Conservation (phyloP, 1,140 invertebrate species). For the Hetaerina americana region DNA sequence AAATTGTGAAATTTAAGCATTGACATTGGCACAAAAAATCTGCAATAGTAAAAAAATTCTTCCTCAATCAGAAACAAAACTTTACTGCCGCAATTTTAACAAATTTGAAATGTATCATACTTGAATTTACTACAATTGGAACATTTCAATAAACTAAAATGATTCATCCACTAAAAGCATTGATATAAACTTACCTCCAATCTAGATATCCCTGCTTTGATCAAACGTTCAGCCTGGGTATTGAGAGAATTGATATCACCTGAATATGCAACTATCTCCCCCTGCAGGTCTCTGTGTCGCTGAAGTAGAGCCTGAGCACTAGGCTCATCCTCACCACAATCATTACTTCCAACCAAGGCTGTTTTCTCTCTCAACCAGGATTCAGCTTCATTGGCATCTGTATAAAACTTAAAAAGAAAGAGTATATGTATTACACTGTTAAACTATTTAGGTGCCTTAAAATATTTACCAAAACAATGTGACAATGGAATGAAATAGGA, state of each 20-base stretch:
- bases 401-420: constrained; percentile 58
- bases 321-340: constrained; percentile 81
- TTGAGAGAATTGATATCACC: constrained; percentile 80
- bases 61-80: no score
- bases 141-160: no score
- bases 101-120: no score
- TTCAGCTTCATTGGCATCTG: constrained; percentile 94
- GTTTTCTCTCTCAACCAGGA: constrained; percentile 94
- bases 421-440: constrained; percentile 14
- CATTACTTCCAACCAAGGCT: constrained; percentile 70
- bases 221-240: constrained; percentile 67
- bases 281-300: constrained; percentile 74
- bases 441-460: no score
- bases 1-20: no score
- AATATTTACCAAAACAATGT: no score
- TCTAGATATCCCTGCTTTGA: constrained; percentile 61
- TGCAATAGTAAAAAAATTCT: no score
- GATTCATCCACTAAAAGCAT: no score
- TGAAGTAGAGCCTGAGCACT: constrained; percentile 74
- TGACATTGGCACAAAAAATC: no score
- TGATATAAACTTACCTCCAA: constrained; percentile 41
- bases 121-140: no score
- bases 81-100: no score
- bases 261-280: constrained; percentile 82
- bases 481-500: neutral